These are phyloP conservation scores for Prochilodus magdalenae DNA, from an alignment of 2,113 vertebrate genomes.

Conservation along the genomic window DNA sequence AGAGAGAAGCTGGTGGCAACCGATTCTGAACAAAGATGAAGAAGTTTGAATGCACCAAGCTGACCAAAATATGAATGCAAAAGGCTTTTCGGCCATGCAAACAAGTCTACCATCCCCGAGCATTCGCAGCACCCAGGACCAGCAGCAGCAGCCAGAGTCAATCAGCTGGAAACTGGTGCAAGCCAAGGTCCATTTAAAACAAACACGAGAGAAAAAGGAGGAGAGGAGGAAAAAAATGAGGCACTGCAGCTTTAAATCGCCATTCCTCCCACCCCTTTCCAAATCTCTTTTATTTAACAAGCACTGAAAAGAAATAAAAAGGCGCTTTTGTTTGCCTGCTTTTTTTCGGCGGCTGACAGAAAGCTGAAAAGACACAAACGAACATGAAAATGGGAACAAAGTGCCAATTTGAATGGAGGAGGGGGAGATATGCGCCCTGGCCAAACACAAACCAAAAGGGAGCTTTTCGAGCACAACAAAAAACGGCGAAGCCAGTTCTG, in stretches of 20 bases:
- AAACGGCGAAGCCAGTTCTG: constrained; percentile 19
- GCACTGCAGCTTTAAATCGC: constrained; percentile 86
- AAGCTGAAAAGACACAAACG: constrained; percentile 84
- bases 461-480: constrained; percentile 24
- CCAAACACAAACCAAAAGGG: constrained; percentile 68
- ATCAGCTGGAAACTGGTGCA: constrained; percentile 61
- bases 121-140: neutral
- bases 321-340: constrained; percentile 90
- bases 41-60: constrained; percentile 19
- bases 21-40: constrained; percentile 64
- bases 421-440: constrained; percentile 71
- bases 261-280: constrained; percentile 86
- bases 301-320: constrained; percentile 88
- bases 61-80: neutral
- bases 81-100: neutral
- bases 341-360: constrained; percentile 76
- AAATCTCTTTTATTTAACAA: constrained; percentile 91
- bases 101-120: neutral
- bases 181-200: constrained; percentile 74
- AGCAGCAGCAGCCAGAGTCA: constrained; percentile 29
- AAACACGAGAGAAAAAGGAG: neutral
- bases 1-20: constrained; percentile 75
- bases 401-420: constrained; percentile 78
- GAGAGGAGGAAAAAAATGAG: constrained; percentile 72
- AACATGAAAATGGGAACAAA: constrained; percentile 91